Conservation (phyloP, 2,113 vertebrate species). For the Nymphicus hollandicus region DNA sequence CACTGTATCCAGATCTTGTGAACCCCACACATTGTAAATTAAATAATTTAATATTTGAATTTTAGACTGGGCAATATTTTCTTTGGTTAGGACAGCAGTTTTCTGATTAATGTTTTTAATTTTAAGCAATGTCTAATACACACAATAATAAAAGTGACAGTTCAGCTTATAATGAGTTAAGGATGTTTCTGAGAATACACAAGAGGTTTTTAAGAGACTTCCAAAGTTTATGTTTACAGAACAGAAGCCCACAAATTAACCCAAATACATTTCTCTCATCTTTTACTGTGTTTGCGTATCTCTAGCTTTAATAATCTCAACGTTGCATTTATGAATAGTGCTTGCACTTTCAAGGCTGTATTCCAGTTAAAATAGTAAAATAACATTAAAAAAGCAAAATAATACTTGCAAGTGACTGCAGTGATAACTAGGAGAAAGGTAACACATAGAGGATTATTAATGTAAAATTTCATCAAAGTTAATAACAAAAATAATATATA, state of each 20-base stretch:
- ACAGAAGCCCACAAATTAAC: conserved; percentile 64
- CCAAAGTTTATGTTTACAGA: conserved; percentile 65
- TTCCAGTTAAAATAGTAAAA: conserved; percentile 10
- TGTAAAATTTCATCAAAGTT: not conserved
- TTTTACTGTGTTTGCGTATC: conserved; percentile 27
- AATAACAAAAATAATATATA: not conserved
- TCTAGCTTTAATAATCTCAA: conserved; percentile 39
- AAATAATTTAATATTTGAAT: conserved; percentile 79
- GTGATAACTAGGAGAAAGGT: not conserved
- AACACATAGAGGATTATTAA: not conserved
- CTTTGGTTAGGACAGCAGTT: conserved; percentile 71
- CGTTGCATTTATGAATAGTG: not conserved
- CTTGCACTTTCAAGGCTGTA: not conserved
- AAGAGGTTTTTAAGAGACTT: conserved; percentile 64
- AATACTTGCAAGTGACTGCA: not conserved
- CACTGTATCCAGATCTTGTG: not conserved
- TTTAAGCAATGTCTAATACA: conserved; percentile 75
- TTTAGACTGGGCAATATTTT: conserved; percentile 74
- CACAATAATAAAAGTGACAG: conserved; percentile 79
- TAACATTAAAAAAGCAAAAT: not conserved
- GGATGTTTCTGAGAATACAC: conserved; percentile 68
- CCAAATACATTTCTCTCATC: conserved; percentile 59
- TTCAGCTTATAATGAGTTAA: conserved; percentile 77
- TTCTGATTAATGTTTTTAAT: conserved; percentile 86
- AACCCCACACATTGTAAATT: conserved; percentile 24